Percentiles rank a stretch among this genome's conserved stretches.
Conservation (phyloP, 2,888 invertebrate species). For the Lottia gigantea region DNA sequence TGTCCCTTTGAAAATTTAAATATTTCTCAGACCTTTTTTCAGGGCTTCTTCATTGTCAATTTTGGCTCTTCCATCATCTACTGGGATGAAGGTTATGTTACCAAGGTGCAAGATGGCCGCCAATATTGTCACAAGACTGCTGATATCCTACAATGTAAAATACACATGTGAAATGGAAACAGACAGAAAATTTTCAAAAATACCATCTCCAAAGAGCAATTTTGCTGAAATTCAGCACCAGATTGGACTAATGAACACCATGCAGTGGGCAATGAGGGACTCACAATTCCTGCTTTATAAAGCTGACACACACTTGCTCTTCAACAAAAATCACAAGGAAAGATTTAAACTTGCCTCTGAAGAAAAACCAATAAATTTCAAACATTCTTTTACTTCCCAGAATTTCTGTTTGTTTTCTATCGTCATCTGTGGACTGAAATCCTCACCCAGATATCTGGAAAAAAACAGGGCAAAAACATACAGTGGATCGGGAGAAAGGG, state of each 20-base stretch:
- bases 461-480: not conserved
- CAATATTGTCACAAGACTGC: conserved; percentile 53
- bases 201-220: not conserved
- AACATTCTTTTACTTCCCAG: conserved; percentile 51
- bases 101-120: conserved; percentile 62
- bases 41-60: conserved; percentile 48
- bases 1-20: too few relatives aligned
- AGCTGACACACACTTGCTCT: too few relatives aligned
- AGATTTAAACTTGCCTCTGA: conserved; percentile 36
- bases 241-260: not conserved
- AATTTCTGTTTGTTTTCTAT: conserved; percentile 46
- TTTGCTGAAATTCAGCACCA: not conserved
- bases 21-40: conserved; percentile 36
- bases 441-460: conserved; percentile 26
- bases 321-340: too few relatives aligned
- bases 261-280: too few relatives aligned
- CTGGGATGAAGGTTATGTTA: conserved; percentile 57
- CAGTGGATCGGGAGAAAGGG: too few relatives aligned
- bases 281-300: too few relatives aligned
- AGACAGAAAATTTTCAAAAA: too few relatives aligned
- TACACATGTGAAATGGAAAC: too few relatives aligned
- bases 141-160: conserved; percentile 50
- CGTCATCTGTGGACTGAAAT: conserved; percentile 7
- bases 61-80: conserved; percentile 54
- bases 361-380: conserved; percentile 49